Evolutionary conservation across 2,888 invertebrate species (phyloP).

Genomic region (Eilema caniola): DNA sequence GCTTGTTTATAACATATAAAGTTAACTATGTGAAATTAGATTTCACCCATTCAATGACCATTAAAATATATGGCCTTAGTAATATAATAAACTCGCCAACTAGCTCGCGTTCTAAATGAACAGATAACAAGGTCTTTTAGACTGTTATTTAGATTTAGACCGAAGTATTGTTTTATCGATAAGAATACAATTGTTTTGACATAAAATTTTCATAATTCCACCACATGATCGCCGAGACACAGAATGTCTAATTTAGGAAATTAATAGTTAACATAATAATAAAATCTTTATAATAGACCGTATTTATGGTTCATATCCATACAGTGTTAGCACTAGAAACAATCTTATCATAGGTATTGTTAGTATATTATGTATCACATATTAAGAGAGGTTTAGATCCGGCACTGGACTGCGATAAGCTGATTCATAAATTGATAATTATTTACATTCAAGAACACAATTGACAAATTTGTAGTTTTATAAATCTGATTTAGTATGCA

Average conservation of each 20-base stretch:
- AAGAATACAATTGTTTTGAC: neutral
- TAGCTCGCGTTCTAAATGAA: neutral
- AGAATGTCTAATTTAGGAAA: too few relatives aligned
- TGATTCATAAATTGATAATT: too few relatives aligned
- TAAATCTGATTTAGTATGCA: too few relatives aligned
- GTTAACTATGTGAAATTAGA: slow-evolving; percentile 11
- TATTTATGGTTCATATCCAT: neutral
- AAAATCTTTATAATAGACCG: neutral
- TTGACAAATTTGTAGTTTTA: too few relatives aligned
- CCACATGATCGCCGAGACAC: too few relatives aligned
- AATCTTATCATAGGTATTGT: too few relatives aligned
- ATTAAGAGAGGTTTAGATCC: too few relatives aligned
- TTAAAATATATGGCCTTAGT: slow-evolving; percentile 3
- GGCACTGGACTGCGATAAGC: too few relatives aligned
- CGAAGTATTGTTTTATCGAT: neutral
- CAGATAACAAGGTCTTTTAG: neutral
- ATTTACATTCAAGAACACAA: too few relatives aligned
- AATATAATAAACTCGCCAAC: neutral
- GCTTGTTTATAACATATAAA: neutral
- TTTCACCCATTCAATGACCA: slow-evolving; percentile 2
- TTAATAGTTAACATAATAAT: neutral
- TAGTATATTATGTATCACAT: too few relatives aligned
- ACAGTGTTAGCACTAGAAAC: neutral
- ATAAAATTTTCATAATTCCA: neutral
- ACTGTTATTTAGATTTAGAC: neutral